Evolutionary conservation across 2,888 invertebrate species (phyloP), one percentile per base, ranked within the genome.

Genomic region (Tetranychus truncatus): DNA sequence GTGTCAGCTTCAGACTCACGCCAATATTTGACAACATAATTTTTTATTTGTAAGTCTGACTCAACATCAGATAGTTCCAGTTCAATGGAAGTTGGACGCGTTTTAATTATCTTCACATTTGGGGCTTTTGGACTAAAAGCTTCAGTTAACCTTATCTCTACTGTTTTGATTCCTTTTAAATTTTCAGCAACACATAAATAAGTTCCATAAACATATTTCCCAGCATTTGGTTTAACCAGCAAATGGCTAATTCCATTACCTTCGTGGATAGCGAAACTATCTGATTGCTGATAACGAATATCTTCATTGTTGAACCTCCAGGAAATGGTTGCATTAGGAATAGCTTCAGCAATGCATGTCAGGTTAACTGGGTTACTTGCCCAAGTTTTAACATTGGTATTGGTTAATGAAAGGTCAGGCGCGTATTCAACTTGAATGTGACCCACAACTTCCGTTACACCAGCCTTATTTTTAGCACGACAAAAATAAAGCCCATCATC

Each of bases 401-500:
- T 0, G 88, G 87, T 1, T 91, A 90, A 18, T 80, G 80, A 78
- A 81, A 80, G 7, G 4, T 89, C 88, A 0, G 93, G 93, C 6
- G 87, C 87, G 81, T 80, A 79, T 80, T 87, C 86, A 46, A 78
- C 78, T 73, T 74, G 66, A 74, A 78, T 66, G 55, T 78, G 78
- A n/a, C 75, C 78, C 18, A 75, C 65, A 34, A 74, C 74, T 6
- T 75, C 77, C 18, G 76, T 76, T 45, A 24, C 71, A 21, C 77
- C 78, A 66, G 77, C 79, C 34, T 74, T 74, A 81, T 92, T 93
- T 80, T 86, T 85, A 7, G 92, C 92, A 74, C 90, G 86, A 81
- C 94, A 94, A 81, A 90, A 90, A 82, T 94, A 94, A 11, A 93
- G 85, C 0, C 93, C 94, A 82, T 93, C 93, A 82, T 93, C 91